Evolutionary conservation across 2,113 vertebrate genomes (phyloP).

Genomic region (Brachionichthys hirsutus): DNA sequence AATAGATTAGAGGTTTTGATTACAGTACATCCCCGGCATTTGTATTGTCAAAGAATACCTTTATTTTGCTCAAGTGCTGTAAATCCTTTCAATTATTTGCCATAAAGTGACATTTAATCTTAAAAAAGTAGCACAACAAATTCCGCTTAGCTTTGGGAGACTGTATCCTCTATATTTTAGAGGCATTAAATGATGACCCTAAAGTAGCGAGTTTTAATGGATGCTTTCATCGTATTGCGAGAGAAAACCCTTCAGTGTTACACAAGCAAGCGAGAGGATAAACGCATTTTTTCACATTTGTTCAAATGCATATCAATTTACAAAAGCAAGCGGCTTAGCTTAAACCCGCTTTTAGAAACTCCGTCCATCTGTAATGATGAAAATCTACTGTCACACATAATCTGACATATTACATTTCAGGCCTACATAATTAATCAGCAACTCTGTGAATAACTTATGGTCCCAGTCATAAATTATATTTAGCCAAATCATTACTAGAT

Average conservation of each 20-base stretch:
- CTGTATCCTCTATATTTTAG: constrained; percentile 38
- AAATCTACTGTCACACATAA: constrained; percentile 60
- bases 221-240: constrained; percentile 16
- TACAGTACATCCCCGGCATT: constrained; percentile 23
- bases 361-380: constrained; percentile 48
- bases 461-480: constrained; percentile 68
- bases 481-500: constrained; percentile 55
- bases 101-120: constrained; percentile 40
- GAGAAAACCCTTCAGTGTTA: constrained; percentile 41
- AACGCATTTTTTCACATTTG: constrained; percentile 48
- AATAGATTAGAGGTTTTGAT: constrained; percentile 49
- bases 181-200: constrained; percentile 50
- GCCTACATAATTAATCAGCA: constrained; percentile 65
- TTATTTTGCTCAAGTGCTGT: constrained; percentile 24
- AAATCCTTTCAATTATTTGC: constrained; percentile 46
- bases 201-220: constrained; percentile 55
- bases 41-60: constrained; percentile 24
- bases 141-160: constrained; percentile 49
- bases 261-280: constrained; percentile 51
- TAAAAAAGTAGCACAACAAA: constrained; percentile 43
- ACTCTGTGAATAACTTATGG: constrained; percentile 66
- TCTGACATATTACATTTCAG: constrained; percentile 63
- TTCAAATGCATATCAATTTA: constrained; percentile 55
- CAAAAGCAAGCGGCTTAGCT: constrained; percentile 51
- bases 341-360: constrained; percentile 46